These are phyloP conservation scores for Sphyrna mokarran DNA, from an alignment of 2,113 vertebrate genomes.

Conservation along the genomic window DNA sequence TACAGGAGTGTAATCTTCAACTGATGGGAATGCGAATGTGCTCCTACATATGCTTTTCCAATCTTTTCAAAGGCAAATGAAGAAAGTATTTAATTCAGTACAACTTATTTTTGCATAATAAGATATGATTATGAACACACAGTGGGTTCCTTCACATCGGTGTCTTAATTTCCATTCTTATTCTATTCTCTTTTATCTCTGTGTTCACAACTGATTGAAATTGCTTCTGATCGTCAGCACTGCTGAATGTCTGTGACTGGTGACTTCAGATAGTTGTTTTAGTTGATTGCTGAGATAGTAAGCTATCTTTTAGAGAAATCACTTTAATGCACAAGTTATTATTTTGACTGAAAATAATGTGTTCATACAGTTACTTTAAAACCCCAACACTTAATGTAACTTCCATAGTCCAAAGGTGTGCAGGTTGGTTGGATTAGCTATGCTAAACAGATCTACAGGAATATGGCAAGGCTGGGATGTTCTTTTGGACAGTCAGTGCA, in stretches of 20 bases:
- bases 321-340: neutral
- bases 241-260: neutral
- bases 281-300: neutral
- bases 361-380: neutral
- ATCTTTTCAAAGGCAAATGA: neutral
- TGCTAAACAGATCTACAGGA: no score
- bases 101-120: neutral
- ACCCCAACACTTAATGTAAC: neutral
- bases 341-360: neutral
- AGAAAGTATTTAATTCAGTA: neutral
- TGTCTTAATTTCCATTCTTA: neutral
- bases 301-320: neutral
- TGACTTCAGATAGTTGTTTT: neutral
- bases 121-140: neutral
- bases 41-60: neutral
- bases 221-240: neutral
- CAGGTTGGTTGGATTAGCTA: no score
- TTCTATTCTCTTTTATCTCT: neutral
- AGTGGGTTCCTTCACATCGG: neutral
- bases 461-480: no score
- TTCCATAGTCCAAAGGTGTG: neutral
- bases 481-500: no score
- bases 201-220: neutral
- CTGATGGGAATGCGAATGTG: neutral
- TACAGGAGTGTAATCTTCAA: neutral